Evolutionary conservation across 2,888 invertebrate species (phyloP).

Genomic region (Ophion obscuratus): DNA sequence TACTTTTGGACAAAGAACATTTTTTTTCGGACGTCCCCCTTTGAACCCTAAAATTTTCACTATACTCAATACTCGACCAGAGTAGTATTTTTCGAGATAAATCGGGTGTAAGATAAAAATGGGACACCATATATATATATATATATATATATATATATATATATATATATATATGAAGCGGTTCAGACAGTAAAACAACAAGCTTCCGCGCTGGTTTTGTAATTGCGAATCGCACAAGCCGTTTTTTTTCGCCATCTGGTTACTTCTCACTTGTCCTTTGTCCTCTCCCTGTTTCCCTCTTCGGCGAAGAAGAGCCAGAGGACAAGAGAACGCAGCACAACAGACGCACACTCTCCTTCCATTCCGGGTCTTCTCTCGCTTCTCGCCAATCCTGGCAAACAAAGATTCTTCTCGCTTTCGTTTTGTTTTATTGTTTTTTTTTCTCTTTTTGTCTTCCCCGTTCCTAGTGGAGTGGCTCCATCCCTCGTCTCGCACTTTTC

Average conservation of each 20-base stretch:
- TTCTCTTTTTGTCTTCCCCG: background rate
- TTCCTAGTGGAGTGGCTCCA: background rate
- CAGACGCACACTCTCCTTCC: background rate
- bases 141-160: constrained; percentile 3
- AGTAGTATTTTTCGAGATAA: too few species aligned
- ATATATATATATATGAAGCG: background rate
- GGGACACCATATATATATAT: background rate
- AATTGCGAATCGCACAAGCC: constrained; percentile 62
- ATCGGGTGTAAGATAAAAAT: too few species aligned
- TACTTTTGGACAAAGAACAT: too few species aligned
- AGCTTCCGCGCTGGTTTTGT: constrained; percentile 50
- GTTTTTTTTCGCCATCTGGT: constrained; percentile 54
- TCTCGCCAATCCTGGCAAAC: background rate
- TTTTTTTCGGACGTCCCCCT: too few species aligned
- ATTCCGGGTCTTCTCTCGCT: background rate
- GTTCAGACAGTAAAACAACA: constrained; percentile 23
- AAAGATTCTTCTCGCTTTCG: background rate
- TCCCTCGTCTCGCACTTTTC: background rate
- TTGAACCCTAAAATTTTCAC: too few species aligned
- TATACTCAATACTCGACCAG: too few species aligned
- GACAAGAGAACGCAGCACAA: background rate
- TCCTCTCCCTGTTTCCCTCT: background rate
- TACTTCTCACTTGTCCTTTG: constrained; percentile 46
- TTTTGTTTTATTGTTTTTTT: background rate
- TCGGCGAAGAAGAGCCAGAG: background rate